A percentile compares a stretch with the other conserved stretches of the same genome.
Evolutionary conservation across 2,797 vertebrate genomes (phyloP).

Genomic region (Hozukius guyotensis): DNA sequence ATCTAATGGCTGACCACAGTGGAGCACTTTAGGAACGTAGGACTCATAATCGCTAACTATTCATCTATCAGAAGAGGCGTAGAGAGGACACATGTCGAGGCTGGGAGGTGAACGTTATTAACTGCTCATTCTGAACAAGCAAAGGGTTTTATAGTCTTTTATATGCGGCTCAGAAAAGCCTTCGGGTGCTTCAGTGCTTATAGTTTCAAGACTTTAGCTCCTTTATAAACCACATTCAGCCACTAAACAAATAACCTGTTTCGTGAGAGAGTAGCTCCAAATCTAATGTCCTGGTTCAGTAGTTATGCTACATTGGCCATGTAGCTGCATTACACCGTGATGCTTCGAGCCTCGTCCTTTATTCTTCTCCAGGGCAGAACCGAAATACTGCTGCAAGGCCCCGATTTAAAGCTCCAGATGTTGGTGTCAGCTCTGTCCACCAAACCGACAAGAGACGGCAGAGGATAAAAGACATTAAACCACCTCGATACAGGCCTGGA

Average conservation of each 20-base stretch:
- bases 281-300: slow-evolving; percentile 63
- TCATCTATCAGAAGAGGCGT: slow-evolving; percentile 27
- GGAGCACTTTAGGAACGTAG: slow-evolving; percentile 15
- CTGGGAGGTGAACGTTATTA: slow-evolving; percentile 30
- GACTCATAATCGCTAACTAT: slow-evolving; percentile 22
- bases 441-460: slow-evolving; percentile 12
- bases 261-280: slow-evolving; percentile 33
- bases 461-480: slow-evolving; percentile 48
- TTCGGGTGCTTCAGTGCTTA: slow-evolving; percentile 20
- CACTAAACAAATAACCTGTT: slow-evolving; percentile 37
- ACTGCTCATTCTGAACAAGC: slow-evolving; percentile 20
- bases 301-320: slow-evolving; percentile 47
- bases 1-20: slow-evolving; percentile 31
- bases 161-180: slow-evolving; percentile 17
- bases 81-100: slow-evolving; percentile 16
- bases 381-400: slow-evolving; percentile 29
- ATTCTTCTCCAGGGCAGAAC: slow-evolving; percentile 9
- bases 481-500: slow-evolving; percentile 23
- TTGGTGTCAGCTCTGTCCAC: slow-evolving; percentile 43
- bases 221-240: slow-evolving; percentile 44
- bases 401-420: slow-evolving; percentile 34
- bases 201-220: slow-evolving; percentile 20
- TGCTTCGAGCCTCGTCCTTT: background rate
- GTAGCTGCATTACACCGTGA: slow-evolving; percentile 42
- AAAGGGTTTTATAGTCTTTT: slow-evolving; percentile 22